Conservation (phyloP, 2,888 invertebrate species). For the Acrocera orbiculus region DNA sequence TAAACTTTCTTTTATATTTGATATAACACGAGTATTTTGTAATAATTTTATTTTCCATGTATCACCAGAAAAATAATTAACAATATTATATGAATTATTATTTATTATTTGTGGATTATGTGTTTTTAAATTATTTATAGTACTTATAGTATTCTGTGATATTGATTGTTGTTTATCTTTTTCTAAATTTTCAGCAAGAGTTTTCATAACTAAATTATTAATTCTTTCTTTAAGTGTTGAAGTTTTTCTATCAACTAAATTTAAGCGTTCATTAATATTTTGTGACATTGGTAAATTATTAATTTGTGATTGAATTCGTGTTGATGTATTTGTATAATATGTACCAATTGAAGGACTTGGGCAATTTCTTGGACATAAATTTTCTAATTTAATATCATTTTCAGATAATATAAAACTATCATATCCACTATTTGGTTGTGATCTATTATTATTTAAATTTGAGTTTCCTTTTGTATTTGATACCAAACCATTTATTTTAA, state of each 20-base stretch:
- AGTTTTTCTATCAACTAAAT: slow-evolving; percentile 31
- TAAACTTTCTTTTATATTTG: slow-evolving; percentile 58
- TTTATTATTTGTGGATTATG: too few species aligned
- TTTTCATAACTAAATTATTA: slow-evolving; percentile 73
- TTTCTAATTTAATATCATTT: slow-evolving; percentile 28
- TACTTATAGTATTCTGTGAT: too few species aligned
- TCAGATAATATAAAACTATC: slow-evolving; percentile 27
- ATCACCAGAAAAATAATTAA: slow-evolving; percentile 40
- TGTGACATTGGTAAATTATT: slow-evolving; percentile 12
- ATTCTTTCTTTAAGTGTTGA: slow-evolving; percentile 77
- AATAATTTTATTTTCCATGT: slow-evolving; percentile 67
- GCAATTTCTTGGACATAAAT: slow-evolving; percentile 30
- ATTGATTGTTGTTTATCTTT: slow-evolving; percentile 29
- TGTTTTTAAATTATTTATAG: slow-evolving; percentile 29
- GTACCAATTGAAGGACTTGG: slow-evolving; percentile 41
- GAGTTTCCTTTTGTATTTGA: slow-evolving; percentile 19
- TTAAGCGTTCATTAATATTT: slow-evolving; percentile 19
- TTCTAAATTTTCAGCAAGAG: slow-evolving; percentile 68
- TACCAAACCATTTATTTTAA: slow-evolving; percentile 30
- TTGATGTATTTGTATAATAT: slow-evolving; percentile 42
- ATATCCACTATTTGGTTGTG: slow-evolving; percentile 29
- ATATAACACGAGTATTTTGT: slow-evolving; percentile 66
- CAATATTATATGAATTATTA: too few species aligned
- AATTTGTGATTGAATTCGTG: slow-evolving; percentile 18
- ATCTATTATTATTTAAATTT: slow-evolving; percentile 15